Base-by-base conservation (phyloP, 2,113 vertebrate genomes). In the Bambusicola thoracicus region DNA sequence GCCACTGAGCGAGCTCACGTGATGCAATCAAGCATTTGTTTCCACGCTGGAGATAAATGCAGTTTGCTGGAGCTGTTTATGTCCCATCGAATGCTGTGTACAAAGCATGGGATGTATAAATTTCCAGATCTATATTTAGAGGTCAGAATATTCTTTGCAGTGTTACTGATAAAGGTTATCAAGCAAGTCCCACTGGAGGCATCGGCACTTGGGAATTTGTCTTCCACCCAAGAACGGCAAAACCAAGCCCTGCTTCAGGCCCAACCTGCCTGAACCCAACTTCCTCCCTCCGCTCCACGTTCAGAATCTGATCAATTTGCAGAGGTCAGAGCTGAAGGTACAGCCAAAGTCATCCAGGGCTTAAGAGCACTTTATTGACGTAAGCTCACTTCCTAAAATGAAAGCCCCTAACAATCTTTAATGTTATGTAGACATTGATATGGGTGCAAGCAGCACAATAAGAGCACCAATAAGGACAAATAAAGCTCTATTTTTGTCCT, bases 111-210 rank as follows among this genome's bases (percentile, higher is more conserved):
- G 79, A 17, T 92, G 92, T 97, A 97, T 92, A 97, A 96, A 97
- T 97, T 94, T 8, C 95, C 90, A 38, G 49, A 96, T 94, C 95
- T 96, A 96, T 96, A 96, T 96, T 97, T 96, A 91, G 96, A 96
- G 95, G 95, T 96, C 92, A 91, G 59, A 94, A 75, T n/a, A 58
- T 5, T 87, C 75, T 88, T 51, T 49, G 92, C 92, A 94, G 67
- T 86, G 94, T 86, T 86, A 86, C 80, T 86, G 92, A 87, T 92
- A 92, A 93, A 97, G 95, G 95, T 97, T 96, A 96, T 75, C 94
- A 69, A 49, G 94, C 73, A 40, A 58, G 80, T 92, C 80, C 87
- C 58, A 12, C 65, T 4, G 82, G 87, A 97, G 93, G 88, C 40
- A 5, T 49, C 10, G 41, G 92, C 84, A 59, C 65, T 8, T 66